Conservation (phyloP, 1,140 invertebrate species). For the Helicorthomorpha holstii region DNA sequence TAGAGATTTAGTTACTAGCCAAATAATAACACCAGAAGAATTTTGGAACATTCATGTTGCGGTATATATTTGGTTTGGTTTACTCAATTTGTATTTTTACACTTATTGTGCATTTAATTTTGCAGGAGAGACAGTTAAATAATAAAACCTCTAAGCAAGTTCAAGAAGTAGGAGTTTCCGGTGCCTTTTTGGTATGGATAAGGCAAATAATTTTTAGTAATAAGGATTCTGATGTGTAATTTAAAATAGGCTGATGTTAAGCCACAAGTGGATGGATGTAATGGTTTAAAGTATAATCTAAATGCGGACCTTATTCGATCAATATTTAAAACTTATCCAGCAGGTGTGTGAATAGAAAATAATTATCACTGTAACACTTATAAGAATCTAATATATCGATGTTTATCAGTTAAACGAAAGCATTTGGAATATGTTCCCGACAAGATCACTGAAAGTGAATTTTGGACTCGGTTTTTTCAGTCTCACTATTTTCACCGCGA, state of each 20-base stretch:
- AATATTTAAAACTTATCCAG: constrained; percentile 98
- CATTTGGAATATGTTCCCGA: constrained; percentile 90
- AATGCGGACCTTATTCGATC: constrained; percentile 92
- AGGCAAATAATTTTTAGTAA: not conserved
- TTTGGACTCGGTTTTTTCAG: constrained; percentile 99
- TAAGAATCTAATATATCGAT: not conserved
- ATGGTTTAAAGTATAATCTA: constrained; percentile 93
- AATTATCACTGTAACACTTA: constrained; percentile 4
- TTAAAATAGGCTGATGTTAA: constrained; percentile 66
- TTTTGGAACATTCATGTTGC: constrained; percentile 83
- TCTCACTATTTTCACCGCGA: constrained; percentile 99
- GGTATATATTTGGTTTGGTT: constrained; percentile 15
- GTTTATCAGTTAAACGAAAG: constrained; percentile 65
- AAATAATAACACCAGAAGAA: constrained; percentile 85
- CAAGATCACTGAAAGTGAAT: constrained; percentile 87
- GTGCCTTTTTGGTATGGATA: constrained; percentile 48
- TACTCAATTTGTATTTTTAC: not conserved
- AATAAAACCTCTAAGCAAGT: constrained; percentile 41
- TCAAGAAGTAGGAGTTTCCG: constrained; percentile 77
- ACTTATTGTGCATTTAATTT: not conserved
- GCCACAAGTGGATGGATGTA: constrained; percentile 91
- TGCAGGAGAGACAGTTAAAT: constrained; percentile 5
- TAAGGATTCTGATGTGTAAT: constrained; percentile 8
- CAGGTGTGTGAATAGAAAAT: constrained; percentile 33
- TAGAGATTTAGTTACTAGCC: constrained; percentile 76